Evolutionary conservation across 1,140 invertebrate species (phyloP), one percentile per base, ranked within the genome.

Genomic region (Leguminivora glycinivorella): DNA sequence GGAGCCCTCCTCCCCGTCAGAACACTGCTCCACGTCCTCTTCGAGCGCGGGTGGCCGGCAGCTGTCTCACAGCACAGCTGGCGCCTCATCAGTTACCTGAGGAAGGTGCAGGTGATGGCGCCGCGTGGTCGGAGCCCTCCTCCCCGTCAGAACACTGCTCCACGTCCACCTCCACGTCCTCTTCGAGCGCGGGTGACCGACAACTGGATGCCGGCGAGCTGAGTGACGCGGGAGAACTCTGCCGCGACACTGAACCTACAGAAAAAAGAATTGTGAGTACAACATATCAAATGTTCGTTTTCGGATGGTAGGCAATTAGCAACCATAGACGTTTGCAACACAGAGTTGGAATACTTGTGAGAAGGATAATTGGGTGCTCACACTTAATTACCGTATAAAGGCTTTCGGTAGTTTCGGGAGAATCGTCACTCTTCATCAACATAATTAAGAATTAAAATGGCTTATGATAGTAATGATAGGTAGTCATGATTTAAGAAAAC

Each of bases 131-230:
- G 9, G 84, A 84, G 14, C 82, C 79, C 22, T 87, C 72, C 73
- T 92, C 90, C 0, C 90, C 90, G 66, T 92, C 91, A 10, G 90
- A 92, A 73, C 92, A 92, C 72, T 91, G 83, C 66, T 92, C 91
- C 56, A 92, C 91, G 73, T 92, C 91, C 38, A 92, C 92, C 60
- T 92, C 92, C 9, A 91, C 92, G 68, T 92, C 90, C 67, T 92
- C 92, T 56, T 89, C 87, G 5, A 83, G 88, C n/a, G 77, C 70
- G 1, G 87, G 89, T 0, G 87, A 87, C 56, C 88, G 80, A 56
- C 88, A 90, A 72, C 89, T 88, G 7, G 89, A 91, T 12, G 88
- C 87, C 1, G 84, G 83, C 4, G 85, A 90, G 71, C 90, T 90
- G 56, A 90, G 82, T 1, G 89, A 88, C 10, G 88, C 89, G 19